Percentiles rank a stretch among this genome's conserved stretches.
phyloP scores from a whole-genome alignment of 53 echinoderm and acorn worm genomes.

The Antedon mediterranea region DNA sequence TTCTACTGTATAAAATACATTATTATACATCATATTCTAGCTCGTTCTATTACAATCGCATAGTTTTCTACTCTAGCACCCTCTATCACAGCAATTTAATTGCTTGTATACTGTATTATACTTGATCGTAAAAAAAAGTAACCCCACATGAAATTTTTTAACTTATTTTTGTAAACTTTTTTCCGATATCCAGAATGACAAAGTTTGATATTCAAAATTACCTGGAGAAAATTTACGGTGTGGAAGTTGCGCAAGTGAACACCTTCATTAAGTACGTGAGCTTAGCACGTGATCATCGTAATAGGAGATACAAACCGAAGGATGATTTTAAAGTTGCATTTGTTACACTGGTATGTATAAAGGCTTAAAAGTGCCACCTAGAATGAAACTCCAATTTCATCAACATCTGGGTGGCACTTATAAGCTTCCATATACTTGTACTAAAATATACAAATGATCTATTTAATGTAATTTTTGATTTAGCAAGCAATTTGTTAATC shows the following conservation, averaged over 20 bases:
- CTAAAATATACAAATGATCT: background rate
- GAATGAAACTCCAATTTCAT: background rate
- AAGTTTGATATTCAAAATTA: conserved; percentile 90
- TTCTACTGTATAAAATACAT: too few relatives aligned
- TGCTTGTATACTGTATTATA: too few relatives aligned
- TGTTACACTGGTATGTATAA: conserved; percentile 67
- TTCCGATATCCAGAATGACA: conserved; percentile 54
- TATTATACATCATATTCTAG: too few relatives aligned
- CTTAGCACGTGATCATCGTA: conserved; percentile 50
- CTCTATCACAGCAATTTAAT: too few relatives aligned
- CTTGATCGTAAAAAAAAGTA: background rate
- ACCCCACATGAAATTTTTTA: too few relatives aligned
- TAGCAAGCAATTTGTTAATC: too few relatives aligned
- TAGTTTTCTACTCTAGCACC: too few relatives aligned
- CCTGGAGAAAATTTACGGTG: conserved; percentile 62
- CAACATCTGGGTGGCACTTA: too few relatives aligned
- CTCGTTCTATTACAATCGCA: too few relatives aligned
- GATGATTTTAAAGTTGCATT: conserved; percentile 74
- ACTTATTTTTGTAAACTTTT: background rate
- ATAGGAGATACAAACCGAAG: conserved; percentile 51
- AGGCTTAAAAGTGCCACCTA: background rate
- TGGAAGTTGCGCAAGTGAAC: conserved; percentile 71
- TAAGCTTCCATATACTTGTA: background rate
- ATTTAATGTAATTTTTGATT: too few relatives aligned
- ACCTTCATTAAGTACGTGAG: conserved; percentile 38